phyloP scores from a whole-genome alignment of 2,888 invertebrate genomes.

The Tipula lateralis region DNA sequence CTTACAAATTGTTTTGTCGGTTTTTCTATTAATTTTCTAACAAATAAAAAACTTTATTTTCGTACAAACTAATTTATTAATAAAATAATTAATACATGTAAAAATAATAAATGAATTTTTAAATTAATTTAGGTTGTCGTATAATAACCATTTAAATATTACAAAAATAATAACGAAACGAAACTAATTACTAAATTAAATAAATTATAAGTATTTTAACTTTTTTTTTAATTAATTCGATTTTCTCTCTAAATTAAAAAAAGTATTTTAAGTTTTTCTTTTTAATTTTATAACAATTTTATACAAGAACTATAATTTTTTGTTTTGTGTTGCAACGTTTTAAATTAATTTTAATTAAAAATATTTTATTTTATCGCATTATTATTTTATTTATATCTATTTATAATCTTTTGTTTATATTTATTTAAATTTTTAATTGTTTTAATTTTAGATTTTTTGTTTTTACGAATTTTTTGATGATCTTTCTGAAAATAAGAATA shows the following conservation, averaged over 20 bases:
- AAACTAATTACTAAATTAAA: not conserved
- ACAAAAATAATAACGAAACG: not conserved
- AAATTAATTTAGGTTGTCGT: not conserved
- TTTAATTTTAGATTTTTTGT: not conserved
- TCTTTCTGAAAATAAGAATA: not conserved
- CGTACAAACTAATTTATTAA: not conserved
- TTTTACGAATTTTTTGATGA: not conserved
- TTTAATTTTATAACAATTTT: not conserved
- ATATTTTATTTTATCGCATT: not conserved
- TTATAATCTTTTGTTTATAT: not conserved
- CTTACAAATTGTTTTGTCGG: not conserved
- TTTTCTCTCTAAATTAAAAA: not conserved
- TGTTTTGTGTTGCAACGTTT: not conserved
- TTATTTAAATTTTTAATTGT: not conserved
- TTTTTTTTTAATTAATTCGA: not conserved
- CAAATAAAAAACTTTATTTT: not conserved
- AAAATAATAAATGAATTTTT: not conserved
- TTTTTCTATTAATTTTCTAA: not conserved
- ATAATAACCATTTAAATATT: not conserved
- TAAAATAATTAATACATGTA: not conserved
- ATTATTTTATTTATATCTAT: not conserved
- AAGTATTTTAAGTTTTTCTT: not conserved
- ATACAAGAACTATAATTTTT: conserved; percentile 2
- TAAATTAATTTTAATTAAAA: not conserved
- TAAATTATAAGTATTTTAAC: conserved; percentile 2